Percentiles rank a stretch among this genome's conserved stretches.
These are phyloP conservation scores for Macrobrachium nipponense DNA, from an alignment of 1,140 invertebrate species.

Conservation along the genomic window DNA sequence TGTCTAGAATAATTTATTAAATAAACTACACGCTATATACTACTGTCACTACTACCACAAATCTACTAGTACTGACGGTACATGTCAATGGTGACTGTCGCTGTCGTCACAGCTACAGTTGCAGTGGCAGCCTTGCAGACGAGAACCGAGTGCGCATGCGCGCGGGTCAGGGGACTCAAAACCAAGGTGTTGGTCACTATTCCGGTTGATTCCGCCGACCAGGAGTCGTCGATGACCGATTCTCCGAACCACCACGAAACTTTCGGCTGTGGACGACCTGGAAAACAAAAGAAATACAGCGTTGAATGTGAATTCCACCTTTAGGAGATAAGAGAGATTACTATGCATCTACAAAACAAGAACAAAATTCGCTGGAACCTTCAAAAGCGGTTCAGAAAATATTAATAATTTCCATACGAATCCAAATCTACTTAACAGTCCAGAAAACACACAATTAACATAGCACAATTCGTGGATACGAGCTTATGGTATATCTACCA, in stretches of 20 bases:
- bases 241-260: slow-evolving; percentile 76
- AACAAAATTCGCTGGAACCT: too few relatives aligned
- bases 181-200: slow-evolving; percentile 59
- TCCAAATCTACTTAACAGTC: too few relatives aligned
- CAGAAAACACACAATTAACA: too few relatives aligned
- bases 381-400: too few relatives aligned
- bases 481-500: too few relatives aligned
- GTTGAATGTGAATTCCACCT: too few relatives aligned
- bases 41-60: background rate
- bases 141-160: slow-evolving; percentile 62
- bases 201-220: slow-evolving; percentile 14
- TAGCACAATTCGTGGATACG: too few relatives aligned
- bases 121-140: slow-evolving; percentile 62
- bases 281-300: background rate
- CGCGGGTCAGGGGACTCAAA: slow-evolving; percentile 57
- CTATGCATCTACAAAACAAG: too few relatives aligned
- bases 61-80: slow-evolving; percentile 49
- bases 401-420: too few relatives aligned
- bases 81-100: slow-evolving; percentile 63
- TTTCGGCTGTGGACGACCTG: slow-evolving; percentile 81
- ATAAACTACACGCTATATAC: too few relatives aligned
- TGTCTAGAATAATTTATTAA: too few relatives aligned
- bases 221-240: slow-evolving; percentile 62
- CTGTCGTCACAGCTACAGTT: slow-evolving; percentile 51
- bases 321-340: background rate